Conservation (phyloP, 2,113 vertebrate species). For the Trochalopteron elliotii region DNA sequence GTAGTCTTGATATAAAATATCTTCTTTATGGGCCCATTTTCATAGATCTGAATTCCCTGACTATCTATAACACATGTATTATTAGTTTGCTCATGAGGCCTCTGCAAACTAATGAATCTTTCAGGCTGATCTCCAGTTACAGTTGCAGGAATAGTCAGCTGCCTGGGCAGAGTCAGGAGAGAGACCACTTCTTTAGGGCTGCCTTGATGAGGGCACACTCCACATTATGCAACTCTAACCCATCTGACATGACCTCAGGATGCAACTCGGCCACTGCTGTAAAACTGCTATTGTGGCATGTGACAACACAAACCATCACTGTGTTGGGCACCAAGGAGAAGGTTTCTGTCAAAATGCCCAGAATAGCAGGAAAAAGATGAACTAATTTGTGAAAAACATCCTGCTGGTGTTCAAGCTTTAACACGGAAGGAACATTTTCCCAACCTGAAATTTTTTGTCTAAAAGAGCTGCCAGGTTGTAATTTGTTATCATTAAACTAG, state of each 20-base stretch:
- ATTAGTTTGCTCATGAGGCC: not conserved
- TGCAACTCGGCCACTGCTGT: not conserved
- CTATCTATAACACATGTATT: not conserved
- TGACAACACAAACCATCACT: rapidly evolving
- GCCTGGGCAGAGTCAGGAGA: not conserved
- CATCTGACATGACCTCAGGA: not conserved
- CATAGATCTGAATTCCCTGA: not conserved
- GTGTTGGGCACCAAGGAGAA: not conserved
- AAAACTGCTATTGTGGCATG: not conserved
- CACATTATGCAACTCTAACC: not conserved
- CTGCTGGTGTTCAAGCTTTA: not conserved
- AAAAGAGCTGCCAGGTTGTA: slow-evolving; percentile 3
- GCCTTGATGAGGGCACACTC: not conserved
- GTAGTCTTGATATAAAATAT: not conserved
- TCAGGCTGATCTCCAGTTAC: not conserved
- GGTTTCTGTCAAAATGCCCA: not conserved
- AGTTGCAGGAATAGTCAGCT: not conserved
- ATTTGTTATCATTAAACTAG: slow-evolving; percentile 59
- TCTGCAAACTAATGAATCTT: not conserved
- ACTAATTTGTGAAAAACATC: not conserved
- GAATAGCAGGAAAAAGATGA: not conserved
- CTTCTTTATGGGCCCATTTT: not conserved
- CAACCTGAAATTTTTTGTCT: not conserved
- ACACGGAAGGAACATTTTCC: not conserved
- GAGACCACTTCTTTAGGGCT: not conserved